phyloP scores from a whole-genome alignment of 2,888 invertebrate genomes.

The Cartodere bifasciata region DNA sequence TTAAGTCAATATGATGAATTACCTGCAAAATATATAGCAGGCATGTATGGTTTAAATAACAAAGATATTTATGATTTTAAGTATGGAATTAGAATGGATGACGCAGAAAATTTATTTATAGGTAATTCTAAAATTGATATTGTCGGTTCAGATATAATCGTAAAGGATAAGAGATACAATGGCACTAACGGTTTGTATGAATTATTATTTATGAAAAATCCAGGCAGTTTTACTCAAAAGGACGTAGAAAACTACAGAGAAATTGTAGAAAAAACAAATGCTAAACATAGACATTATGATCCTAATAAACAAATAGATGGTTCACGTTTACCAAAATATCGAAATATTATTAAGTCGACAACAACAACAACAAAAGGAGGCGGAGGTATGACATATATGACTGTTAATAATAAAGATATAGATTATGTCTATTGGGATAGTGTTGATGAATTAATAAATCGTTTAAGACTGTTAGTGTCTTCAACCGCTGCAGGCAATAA shows the following conservation, averaged over 20 bases:
- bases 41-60: too few relatives aligned
- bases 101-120: too few relatives aligned
- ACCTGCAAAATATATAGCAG: too few relatives aligned
- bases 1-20: too few relatives aligned
- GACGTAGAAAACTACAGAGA: constrained; percentile 2
- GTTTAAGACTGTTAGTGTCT: constrained; percentile 20
- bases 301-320: neutral
- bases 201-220: constrained; percentile 1
- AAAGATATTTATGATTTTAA: too few relatives aligned
- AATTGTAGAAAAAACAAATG: neutral
- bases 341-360: neutral
- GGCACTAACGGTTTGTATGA: neutral
- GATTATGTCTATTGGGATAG: constrained; percentile 13
- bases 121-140: neutral
- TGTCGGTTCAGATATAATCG: neutral
- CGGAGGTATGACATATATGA: constrained; percentile 1
- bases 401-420: neutral
- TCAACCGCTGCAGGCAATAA: constrained; percentile 20
- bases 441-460: constrained; percentile 20
- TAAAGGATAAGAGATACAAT: neutral
- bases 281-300: neutral
- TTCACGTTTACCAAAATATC: neutral
- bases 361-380: neutral
- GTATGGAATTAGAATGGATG: too few relatives aligned
- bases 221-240: neutral